Evolutionary conservation across 2,113 vertebrate genomes (phyloP), one percentile per base, ranked within the genome.

Genomic region (Calyptomena viridis): DNA sequence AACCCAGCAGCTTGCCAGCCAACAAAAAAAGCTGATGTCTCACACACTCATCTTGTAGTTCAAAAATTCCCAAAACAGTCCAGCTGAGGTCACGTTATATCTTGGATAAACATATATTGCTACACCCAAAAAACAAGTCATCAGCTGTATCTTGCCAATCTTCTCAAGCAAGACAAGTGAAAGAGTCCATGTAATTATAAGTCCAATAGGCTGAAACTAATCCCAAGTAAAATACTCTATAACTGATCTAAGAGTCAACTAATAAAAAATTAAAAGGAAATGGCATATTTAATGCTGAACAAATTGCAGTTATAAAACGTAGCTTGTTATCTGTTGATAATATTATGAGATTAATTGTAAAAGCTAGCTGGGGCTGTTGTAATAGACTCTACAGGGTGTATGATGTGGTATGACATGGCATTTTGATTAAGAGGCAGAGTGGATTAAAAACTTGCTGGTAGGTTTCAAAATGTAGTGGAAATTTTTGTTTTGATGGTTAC

Each of bases 381-480:
- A 69, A 71, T 59, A 63, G 67, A n/a, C 78, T 83, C 74, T 67
- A 50, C 72, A 71, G 82, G 75, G 21, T 62, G 14, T 52, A 46
- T 39, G 37, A 58, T 60, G 77, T 33, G 31, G 25, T 66, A 35
- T 0, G 0, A 71, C 60, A 46, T 28, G 28, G 28, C 58, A 73
- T 72, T 95, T 93, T 87, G 77, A 89, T 94, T 93, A 91, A 80
- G 74, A 95, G 19, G 33, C 25, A 87, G 83, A 95, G 50, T 73
- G 58, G 28, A 89, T 93, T 87, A 87, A 91, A 84, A 82, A 73
- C 12, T 73, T 74, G 8, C 31, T 62, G 14, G 27, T 59, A 89
- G 35, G 52, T 81, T 35, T 92, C 76, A 74, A 83, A 86, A 39
- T 9, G 6, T 55, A 87, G 72, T 33, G 9, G 4, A 3, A 9